phyloP scores from a whole-genome alignment of 2,797 vertebrate species.

The Prunella strophiata region DNA sequence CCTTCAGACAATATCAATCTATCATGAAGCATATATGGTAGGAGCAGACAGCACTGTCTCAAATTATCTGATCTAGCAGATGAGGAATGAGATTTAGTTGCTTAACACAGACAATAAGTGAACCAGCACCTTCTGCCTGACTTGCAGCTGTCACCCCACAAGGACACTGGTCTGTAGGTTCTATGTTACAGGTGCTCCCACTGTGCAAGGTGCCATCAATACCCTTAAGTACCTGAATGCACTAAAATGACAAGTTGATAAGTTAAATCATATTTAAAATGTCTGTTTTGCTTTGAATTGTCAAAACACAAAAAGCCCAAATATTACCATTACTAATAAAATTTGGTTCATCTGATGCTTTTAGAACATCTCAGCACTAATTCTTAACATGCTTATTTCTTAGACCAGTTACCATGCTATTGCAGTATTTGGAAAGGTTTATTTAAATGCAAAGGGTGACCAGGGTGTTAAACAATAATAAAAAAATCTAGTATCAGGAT shows the following conservation, averaged over 20 bases:
- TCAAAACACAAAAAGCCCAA: not conserved
- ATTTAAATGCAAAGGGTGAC: not conserved
- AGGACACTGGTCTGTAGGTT: not conserved
- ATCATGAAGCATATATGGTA: not conserved
- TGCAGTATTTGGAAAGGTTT: not conserved
- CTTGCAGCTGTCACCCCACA: not conserved
- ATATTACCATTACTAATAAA: not conserved
- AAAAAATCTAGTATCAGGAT: not conserved
- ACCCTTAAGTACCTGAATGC: not conserved
- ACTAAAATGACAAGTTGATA: not conserved
- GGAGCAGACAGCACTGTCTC: not conserved
- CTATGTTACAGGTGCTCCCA: not conserved
- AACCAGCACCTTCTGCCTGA: not conserved
- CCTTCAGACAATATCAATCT: not conserved
- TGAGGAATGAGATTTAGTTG: not conserved
- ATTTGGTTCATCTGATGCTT: not conserved
- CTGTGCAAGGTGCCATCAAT: not conserved
- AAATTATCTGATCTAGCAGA: not conserved
- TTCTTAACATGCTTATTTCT: not conserved
- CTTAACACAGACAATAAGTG: not conserved
- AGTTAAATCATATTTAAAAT: not conserved
- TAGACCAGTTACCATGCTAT: not conserved
- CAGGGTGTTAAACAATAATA: not conserved
- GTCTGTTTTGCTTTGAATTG: not conserved
- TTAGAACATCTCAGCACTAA: not conserved